Evolutionary conservation across 2,113 vertebrate species (phyloP).

Genomic region (Colossoma macropomum): DNA sequence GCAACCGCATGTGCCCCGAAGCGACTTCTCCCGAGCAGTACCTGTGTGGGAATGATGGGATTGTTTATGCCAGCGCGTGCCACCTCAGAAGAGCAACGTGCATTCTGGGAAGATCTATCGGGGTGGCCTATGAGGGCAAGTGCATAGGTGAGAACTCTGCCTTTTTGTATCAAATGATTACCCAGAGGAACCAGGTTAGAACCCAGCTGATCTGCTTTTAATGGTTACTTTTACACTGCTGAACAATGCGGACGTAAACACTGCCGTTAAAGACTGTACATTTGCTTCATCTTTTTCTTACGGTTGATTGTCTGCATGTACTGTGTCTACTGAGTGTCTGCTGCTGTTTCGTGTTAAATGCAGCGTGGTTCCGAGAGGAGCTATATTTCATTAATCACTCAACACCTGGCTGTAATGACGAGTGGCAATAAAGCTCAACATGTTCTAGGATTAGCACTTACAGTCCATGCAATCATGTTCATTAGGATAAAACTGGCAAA

Average conservation of each 20-base stretch:
- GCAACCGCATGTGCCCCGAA: constrained; percentile 87
- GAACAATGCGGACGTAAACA: too few species aligned
- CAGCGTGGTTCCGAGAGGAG: too few species aligned
- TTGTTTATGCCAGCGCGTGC: constrained; percentile 87
- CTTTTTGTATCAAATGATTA: background rate
- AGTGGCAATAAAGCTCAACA: background rate
- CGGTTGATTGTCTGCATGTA: too few species aligned
- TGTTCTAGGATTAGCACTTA: background rate
- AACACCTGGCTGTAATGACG: background rate
- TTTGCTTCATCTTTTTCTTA: too few species aligned
- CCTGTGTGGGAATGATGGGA: constrained; percentile 87
- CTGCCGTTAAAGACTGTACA: background rate
- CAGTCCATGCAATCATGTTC: background rate
- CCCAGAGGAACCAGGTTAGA: too few species aligned
- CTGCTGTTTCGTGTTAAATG: background rate
- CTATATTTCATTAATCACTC: background rate
- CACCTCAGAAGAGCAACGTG: constrained; percentile 89
- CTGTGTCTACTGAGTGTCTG: too few species aligned
- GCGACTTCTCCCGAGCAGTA: constrained; percentile 83
- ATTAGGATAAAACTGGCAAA: background rate
- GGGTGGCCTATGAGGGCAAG: constrained; percentile 89
- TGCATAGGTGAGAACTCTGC: constrained; percentile 81
- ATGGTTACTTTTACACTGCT: too few species aligned
- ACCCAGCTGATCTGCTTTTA: too few species aligned
- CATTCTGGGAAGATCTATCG: constrained; percentile 87